phyloP scores from a whole-genome alignment of 2,797 vertebrate species.

The Sebastes hubbsi region DNA sequence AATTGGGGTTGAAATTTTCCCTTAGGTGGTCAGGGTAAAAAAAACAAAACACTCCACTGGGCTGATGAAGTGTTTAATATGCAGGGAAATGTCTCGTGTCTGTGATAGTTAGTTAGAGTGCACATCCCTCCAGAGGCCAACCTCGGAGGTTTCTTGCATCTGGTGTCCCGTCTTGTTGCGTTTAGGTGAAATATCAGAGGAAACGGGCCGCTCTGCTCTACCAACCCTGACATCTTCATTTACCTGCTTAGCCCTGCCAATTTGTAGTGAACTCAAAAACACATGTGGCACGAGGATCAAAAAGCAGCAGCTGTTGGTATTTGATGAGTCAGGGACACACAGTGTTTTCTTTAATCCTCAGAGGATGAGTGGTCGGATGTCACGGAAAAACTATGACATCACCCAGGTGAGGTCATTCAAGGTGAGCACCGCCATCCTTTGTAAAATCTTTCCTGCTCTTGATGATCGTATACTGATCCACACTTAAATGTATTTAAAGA shows the following conservation, averaged over 20 bases:
- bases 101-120: background rate
- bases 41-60: background rate
- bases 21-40: background rate
- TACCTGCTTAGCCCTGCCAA: background rate
- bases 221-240: background rate
- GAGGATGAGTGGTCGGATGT: background rate
- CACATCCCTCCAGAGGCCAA: background rate
- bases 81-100: constrained; percentile 13
- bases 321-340: background rate
- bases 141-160: background rate
- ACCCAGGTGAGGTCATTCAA: background rate
- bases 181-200: background rate
- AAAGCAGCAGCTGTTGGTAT: background rate
- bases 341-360: constrained; percentile 2
- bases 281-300: background rate
- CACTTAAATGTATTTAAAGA: background rate
- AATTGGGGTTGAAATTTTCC: background rate
- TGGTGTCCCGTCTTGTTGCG: background rate
- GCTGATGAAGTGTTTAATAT: constrained; percentile 44
- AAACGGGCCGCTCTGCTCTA: background rate
- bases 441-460: background rate
- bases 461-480: background rate
- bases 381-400: background rate
- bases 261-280: background rate
- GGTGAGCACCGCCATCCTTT: background rate